Evolutionary conservation across 2,888 invertebrate species (phyloP), one percentile per base, ranked within the genome.

Genomic region (Drosophila colorata): DNA sequence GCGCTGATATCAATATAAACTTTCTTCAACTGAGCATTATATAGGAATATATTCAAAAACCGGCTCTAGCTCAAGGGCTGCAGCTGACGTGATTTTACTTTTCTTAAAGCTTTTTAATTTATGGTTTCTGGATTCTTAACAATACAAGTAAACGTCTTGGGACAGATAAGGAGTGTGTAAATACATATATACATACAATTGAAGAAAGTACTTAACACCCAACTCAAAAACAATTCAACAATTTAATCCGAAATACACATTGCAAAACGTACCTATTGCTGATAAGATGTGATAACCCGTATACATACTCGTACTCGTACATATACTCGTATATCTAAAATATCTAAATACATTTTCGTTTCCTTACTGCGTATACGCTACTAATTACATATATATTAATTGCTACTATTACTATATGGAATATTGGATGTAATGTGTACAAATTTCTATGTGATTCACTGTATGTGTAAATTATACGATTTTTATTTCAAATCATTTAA

Each of bases 381-480:
- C 65, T 83, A 66, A 75, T 72, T 78, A 84, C 41, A 59, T 60
- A 63, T 87, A 75, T 81, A 80, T 74, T 73, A 79, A 85, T 86
- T 80, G 80, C 83, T 84, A 78, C 57, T 66, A 73, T 60, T 77
- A 83, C 66, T 84, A 85, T 87, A 88, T 81, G 74, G 71, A 82
- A 84, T 90, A 90, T 90, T 90, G 91, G 90, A 90, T 90, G 90
- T 91, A 79, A 82, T 91, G 90, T 90, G 90, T 90, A 83, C 69
- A 90, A 89, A 90, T 87, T 90, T 90, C 86, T 88, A 90, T 90
- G 90, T 90, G 90, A 90, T 90, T 91, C 90, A 90, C 90, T 91
- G 91, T 91, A 89, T 91, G 89, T 90, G 90, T 87, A 86, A 79
- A 80, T 56, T 74, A 73, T 74, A 72, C 70, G 61, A 79, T 74